These are phyloP conservation scores for Piprites chloris DNA, from an alignment of 2,113 vertebrate genomes.

Conservation along the genomic window DNA sequence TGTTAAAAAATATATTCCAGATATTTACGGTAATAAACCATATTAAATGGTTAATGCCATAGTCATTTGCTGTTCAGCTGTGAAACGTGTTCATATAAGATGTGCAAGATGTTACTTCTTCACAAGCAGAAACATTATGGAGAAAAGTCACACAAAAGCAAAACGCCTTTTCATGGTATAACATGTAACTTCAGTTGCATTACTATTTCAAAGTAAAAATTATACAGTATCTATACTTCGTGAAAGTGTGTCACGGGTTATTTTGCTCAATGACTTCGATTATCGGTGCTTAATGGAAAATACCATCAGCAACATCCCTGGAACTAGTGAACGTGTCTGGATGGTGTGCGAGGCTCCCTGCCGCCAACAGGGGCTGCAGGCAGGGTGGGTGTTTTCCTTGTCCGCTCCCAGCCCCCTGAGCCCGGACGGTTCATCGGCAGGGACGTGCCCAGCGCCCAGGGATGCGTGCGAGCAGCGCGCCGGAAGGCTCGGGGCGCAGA, in stretches of 20 bases:
- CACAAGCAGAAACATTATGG: background rate
- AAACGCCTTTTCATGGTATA: background rate
- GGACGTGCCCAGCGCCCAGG: fast-evolving
- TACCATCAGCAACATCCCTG: fast-evolving
- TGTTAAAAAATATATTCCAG: slow-evolving; percentile 14
- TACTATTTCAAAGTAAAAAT: slow-evolving; percentile 8
- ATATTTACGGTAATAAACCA: slow-evolving; percentile 19
- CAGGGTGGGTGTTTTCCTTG: fast-evolving
- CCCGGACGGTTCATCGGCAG: background rate
- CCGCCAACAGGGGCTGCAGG: fast-evolving
- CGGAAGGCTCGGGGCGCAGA: fast-evolving
- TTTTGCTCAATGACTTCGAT: background rate
- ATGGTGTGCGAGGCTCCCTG: fast-evolving
- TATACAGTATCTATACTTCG: background rate
- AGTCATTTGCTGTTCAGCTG: background rate
- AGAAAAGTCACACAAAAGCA: background rate
- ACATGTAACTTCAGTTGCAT: background rate
- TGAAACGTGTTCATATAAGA: background rate
- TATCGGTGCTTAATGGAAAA: background rate
- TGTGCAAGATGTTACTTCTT: background rate
- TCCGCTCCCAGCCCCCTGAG: background rate
- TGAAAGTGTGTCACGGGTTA: background rate
- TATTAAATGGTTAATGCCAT: background rate
- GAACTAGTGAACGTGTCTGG: fast-evolving
- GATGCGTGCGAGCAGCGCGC: too few relatives aligned